Base-by-base conservation (phyloP, 92 coral and sea anemone species). In the Chrysogorgia sp. region DNA sequence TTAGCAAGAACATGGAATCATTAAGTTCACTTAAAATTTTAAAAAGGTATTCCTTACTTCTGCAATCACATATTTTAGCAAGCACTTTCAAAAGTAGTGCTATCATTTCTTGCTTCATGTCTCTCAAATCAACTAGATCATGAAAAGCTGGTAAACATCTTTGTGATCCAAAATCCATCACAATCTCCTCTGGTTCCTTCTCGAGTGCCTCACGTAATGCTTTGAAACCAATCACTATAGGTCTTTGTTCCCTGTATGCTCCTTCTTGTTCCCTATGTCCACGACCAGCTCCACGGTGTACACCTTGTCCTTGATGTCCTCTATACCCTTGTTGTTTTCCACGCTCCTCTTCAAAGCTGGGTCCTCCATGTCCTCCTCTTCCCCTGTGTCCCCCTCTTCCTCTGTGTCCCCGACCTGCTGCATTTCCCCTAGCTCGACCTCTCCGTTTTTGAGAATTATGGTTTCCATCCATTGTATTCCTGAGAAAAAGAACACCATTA, bases 111-210 rank as follows among this genome's bases (percentile, higher is more conserved):
- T 85, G 88, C 26, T 23, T 66, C 97, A 92, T 90, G 29, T 20
- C 47, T 15, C 34, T 0, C 47, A 50, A 66, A n/a, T 77, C 67
- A 2, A 92, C 56, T 34, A 92, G 84, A 8, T 66, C 57, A 12
- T 90, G 92, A 2, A 88, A 84, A 8, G 97, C 94, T 17, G 87
- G 90, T 60, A 82, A 63, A 34, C 90, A 87, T n/a, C 90, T 87
- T 9, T 69, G 84, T 1, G 96, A 90, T 12, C 94, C 88, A 69
- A 92, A 66, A 67, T 92, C 97, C 33, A 92, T 79, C 10, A 83
- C 88, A 7, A 92, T 77, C 9, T 87, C 90, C 63, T 92, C 93
- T 0, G 96, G 89, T 25, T 81, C 86, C 72, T 90, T 87, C 24
- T 58, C 75, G 2, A 85, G 78, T 75, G 90, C 75, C 35, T 64